Evolutionary conservation across 2,113 vertebrate species (phyloP).

Genomic region (Aegithalos caudatus): DNA sequence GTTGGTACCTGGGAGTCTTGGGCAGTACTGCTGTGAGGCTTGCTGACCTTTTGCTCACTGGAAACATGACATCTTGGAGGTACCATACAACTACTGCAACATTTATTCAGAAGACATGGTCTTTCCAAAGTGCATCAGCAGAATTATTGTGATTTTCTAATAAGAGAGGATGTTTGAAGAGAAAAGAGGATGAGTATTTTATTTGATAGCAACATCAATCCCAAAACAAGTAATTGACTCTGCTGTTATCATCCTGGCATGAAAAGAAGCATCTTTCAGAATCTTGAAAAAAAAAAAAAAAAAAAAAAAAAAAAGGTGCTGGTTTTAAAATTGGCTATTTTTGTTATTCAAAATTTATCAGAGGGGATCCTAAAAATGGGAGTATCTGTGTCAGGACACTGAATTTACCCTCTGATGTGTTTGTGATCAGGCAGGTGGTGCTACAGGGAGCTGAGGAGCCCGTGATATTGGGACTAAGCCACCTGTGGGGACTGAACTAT

Average conservation of each 20-base stretch:
- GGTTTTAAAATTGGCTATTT: neutral
- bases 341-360: neutral
- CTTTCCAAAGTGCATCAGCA: neutral
- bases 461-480: fast-evolving
- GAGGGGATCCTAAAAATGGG: neutral
- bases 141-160: neutral
- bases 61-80: neutral
- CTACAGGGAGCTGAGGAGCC: neutral
- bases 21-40: neutral
- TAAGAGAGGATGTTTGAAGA: neutral
- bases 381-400: neutral
- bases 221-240: neutral
- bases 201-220: neutral
- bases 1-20: neutral
- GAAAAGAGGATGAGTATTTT: neutral
- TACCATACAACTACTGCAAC: neutral
- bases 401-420: neutral
- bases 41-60: neutral
- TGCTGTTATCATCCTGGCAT: neutral
- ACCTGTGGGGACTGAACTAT: neutral
- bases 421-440: neutral
- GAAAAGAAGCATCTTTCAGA: neutral
- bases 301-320: neutral
- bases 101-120: neutral
- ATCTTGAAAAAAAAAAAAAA: neutral